A percentile compares a stretch with the other conserved stretches of the same genome.
phyloP scores from a whole-genome alignment of 2,113 vertebrate species.

The Gadus macrocephalus region DNA sequence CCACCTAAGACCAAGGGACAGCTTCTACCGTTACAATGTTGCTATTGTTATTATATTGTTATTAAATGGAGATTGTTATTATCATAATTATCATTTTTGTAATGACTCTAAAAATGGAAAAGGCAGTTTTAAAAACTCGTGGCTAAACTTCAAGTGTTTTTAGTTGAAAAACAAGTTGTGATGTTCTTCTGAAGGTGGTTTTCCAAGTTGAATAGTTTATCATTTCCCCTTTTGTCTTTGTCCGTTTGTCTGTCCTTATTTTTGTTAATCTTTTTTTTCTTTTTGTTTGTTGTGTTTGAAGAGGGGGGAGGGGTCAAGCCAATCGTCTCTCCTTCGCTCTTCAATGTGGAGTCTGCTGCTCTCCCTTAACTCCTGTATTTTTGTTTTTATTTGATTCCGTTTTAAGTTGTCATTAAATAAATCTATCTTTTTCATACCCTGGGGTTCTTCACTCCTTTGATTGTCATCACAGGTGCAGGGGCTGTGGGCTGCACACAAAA shows the following conservation, averaged over 20 bases:
- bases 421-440: conserved; percentile 96
- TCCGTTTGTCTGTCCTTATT: conserved; percentile 54
- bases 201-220: conserved; percentile 40
- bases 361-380: conserved; percentile 78
- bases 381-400: conserved; percentile 86
- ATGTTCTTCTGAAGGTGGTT: conserved; percentile 67
- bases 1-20: conserved; percentile 78
- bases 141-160: conserved; percentile 90
- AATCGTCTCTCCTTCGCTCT: conserved; percentile 55
- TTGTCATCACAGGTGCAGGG: no score
- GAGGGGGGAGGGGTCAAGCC: conserved; percentile 47
- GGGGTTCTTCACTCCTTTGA: conserved; percentile 28
- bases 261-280: conserved; percentile 62
- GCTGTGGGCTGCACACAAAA: no score
- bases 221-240: conserved; percentile 57
- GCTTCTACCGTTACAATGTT: conserved; percentile 67
- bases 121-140: conserved; percentile 86
- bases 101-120: conserved; percentile 77
- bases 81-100: conserved; percentile 78
- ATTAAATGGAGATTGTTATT: conserved; percentile 72
- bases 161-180: conserved; percentile 83
- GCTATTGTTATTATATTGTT: conserved; percentile 64
- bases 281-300: conserved; percentile 33
- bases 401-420: conserved; percentile 99
- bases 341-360: conserved; percentile 82